These are phyloP conservation scores for Corella eumyota DNA, from an alignment of 23 tunicate species.

Conservation along the genomic window DNA sequence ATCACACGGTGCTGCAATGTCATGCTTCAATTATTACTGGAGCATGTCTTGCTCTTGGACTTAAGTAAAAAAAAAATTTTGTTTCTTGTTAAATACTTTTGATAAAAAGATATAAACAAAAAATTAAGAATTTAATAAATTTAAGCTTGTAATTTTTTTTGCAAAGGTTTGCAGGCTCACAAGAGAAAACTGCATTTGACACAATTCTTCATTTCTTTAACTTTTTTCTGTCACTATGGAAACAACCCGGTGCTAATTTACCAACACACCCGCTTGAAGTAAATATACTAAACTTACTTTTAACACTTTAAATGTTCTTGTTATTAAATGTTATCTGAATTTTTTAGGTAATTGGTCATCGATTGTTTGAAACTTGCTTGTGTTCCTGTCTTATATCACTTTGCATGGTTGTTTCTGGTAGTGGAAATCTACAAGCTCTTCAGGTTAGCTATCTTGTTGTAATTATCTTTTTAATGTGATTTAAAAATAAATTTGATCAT, in stretches of 20 bases:
- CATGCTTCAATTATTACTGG: constrained; percentile 84
- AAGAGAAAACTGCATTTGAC: constrained; percentile 59
- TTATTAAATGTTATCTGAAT: background rate
- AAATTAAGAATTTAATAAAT: background rate
- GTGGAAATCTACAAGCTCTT: constrained; percentile 73
- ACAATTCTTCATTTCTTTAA: constrained; percentile 45
- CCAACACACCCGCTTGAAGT: constrained; percentile 34
- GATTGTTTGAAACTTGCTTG: constrained; percentile 48
- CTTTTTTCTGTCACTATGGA: constrained; percentile 41
- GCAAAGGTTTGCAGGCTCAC: constrained; percentile 94
- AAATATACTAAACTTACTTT: background rate
- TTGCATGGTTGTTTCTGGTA: constrained; percentile 86
- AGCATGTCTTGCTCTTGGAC: constrained; percentile 77
- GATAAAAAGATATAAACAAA: background rate
- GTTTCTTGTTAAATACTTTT: background rate
- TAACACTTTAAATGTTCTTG: background rate
- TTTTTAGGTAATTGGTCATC: constrained; percentile 54
- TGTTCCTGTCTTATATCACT: constrained; percentile 54
- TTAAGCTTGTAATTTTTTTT: no score
- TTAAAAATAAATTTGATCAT: background rate
- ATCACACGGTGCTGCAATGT: constrained; percentile 63
- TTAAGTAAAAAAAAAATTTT: constrained; percentile 41
- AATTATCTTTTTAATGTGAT: background rate
- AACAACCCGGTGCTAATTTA: constrained; percentile 4
- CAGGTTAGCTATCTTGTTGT: constrained; percentile 29